These are phyloP conservation scores for Bombus terrestris DNA, from an alignment of 1,140 invertebrate species.

Conservation along the genomic window DNA sequence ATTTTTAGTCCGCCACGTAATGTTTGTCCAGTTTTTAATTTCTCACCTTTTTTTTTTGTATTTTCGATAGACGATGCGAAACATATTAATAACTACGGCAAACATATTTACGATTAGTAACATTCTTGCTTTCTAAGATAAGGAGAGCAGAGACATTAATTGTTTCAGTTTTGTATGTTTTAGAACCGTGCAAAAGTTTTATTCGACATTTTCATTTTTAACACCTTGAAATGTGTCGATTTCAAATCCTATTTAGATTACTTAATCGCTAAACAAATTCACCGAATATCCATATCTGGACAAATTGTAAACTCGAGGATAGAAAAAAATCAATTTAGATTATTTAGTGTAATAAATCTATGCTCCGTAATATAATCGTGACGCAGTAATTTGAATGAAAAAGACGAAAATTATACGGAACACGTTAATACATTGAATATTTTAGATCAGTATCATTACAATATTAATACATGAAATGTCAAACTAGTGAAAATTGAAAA, in stretches of 20 bases:
- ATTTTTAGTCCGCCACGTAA: background rate
- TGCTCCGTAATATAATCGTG: background rate
- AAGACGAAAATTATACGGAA: background rate
- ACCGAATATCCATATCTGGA: too few species aligned
- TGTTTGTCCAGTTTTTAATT: too few species aligned
- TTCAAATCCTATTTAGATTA: background rate
- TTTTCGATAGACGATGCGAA: background rate
- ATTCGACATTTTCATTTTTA: background rate
- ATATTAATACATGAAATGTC: background rate
- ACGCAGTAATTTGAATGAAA: background rate
- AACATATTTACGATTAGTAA: background rate
- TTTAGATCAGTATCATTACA: background rate
- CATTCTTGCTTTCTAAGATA: background rate
- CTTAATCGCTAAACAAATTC: background rate
- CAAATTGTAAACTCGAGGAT: too few species aligned
- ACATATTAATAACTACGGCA: background rate
- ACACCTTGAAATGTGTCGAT: background rate
- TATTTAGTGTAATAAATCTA: background rate
- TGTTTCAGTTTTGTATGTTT: background rate
- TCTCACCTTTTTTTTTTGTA: background rate
- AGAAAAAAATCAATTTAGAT: background rate
- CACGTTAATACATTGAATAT: background rate
- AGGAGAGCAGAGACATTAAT: background rate
- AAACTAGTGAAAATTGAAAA: background rate
- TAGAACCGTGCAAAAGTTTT: background rate